Evolutionary conservation across 2,888 invertebrate genomes (phyloP), one percentile per base, ranked within the genome.

Genomic region (Hypomecis punctinalis): DNA sequence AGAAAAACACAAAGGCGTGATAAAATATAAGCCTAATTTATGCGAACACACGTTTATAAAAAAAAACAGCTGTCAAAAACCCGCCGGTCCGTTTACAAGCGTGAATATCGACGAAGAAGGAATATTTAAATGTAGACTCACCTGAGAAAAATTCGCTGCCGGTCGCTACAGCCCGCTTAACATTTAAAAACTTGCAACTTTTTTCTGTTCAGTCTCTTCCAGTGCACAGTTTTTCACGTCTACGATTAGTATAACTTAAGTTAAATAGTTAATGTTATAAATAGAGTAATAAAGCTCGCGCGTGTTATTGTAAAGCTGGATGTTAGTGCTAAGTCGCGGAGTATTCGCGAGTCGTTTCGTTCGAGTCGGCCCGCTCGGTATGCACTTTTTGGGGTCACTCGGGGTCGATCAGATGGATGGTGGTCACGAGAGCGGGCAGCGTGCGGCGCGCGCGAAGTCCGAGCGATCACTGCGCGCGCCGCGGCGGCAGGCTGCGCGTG

Each of bases 281-380:
- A 68, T 46, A 63, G 58, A 54, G 56, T 68, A 63, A 77, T 73
- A 77, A 87, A 89, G 88, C 89, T 85, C 88, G 86, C 88, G 81
- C 82, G 76, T 84, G 83, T 66, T 63, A 62, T 52, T 35, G 54
- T 85, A 82, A 85, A 80, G 84, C 84, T 63, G 11, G 83, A 77
- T 82, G 81, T 88, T 88, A 85, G 83, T 79, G 75, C 70, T 61
- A 63, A 69, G 67, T 76, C 68, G 74, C 73, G 71, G 71, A 76
- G 78, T 78, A 74, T 82, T 83, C 81, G 88, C 84, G 82, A 79
- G 81, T 89, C 89, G 88, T 88, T 86, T 90, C 90, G 90, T 90
- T 89, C 84, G 89, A 82, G 82, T 79, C 77, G 80, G 79, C 62
- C 80, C 84, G 86, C 84, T 83, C 88, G 87, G 84, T 79, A 77